Percentiles rank a stretch among this genome's conserved stretches.
These are phyloP conservation scores for Echinarachnius parma DNA, from an alignment of 53 echinoderm and acorn worm species.

Conservation along the genomic window DNA sequence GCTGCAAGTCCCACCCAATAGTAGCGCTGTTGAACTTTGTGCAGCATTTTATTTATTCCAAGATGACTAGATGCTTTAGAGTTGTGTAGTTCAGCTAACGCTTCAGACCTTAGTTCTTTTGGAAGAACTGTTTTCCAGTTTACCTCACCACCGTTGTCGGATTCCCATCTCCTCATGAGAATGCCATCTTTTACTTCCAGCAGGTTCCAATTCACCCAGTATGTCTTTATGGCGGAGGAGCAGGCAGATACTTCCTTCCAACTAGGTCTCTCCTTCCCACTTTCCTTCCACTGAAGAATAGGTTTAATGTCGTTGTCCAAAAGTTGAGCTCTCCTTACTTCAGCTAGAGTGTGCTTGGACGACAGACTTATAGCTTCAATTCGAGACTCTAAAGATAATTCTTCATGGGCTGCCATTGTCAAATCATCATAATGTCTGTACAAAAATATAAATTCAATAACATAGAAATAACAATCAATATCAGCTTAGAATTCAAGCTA, in stretches of 20 bases:
- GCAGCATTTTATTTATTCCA: background rate
- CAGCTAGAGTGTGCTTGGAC: background rate
- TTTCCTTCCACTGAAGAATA: background rate
- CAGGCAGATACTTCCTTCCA: background rate
- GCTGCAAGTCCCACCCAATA: conserved; percentile 24
- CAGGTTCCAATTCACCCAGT: conserved; percentile 31
- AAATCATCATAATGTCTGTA: no score
- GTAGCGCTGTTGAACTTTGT: background rate
- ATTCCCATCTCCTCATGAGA: conserved; percentile 13
- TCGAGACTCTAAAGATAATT: no score
- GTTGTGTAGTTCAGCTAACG: conserved; percentile 5
- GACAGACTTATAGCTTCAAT: no score
- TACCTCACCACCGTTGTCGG: conserved; percentile 5
- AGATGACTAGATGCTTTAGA: conserved; percentile 19
- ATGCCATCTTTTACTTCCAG: conserved; percentile 6
- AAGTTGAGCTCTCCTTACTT: background rate
- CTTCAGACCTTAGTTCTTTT: background rate
- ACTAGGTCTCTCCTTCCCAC: background rate
- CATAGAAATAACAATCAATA: no score
- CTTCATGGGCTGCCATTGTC: no score
- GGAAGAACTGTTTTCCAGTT: background rate
- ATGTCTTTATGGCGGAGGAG: conserved; percentile 12
- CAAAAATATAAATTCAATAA: no score
- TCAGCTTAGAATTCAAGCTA: no score
- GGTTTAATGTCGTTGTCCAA: background rate